phyloP scores from a whole-genome alignment of 2,888 invertebrate species.

The Quadriops clusia region DNA sequence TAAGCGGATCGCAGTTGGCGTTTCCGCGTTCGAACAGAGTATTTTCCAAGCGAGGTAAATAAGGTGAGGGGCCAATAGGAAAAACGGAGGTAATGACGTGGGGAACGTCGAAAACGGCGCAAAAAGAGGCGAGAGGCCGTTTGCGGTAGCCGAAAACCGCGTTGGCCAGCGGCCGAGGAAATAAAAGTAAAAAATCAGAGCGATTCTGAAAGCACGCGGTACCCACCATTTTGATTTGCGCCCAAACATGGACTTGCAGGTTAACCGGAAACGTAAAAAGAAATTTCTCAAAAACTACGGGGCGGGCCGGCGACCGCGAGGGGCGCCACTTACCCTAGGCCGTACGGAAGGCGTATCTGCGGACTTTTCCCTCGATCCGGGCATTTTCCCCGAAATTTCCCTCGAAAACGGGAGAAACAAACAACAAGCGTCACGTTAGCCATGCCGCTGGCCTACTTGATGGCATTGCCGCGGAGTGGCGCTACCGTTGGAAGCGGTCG shows the following conservation, averaged over 20 bases:
- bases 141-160: slow-evolving; percentile 4
- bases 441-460: slow-evolving; percentile 28
- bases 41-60: neutral
- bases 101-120: slow-evolving; percentile 5
- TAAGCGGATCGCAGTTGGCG: neutral
- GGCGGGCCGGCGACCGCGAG: slow-evolving; percentile 2
- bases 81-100: neutral
- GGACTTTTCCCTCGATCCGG: slow-evolving; percentile 10
- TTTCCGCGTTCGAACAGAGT: slow-evolving; percentile 2
- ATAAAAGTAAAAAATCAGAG: slow-evolving; percentile 12
- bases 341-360: slow-evolving; percentile 2
- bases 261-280: slow-evolving; percentile 34
- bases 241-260: slow-evolving; percentile 33
- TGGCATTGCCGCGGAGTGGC: slow-evolving; percentile 28
- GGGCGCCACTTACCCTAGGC: slow-evolving; percentile 5
- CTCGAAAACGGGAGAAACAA: slow-evolving; percentile 18
- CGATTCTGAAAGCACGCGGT: slow-evolving; percentile 31
- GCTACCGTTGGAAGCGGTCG: too few species aligned
- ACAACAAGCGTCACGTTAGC: slow-evolving; percentile 13
- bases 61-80: neutral
- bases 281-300: slow-evolving; percentile 14
- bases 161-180: slow-evolving; percentile 3
- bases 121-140: too few species aligned
- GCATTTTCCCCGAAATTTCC: slow-evolving; percentile 20
- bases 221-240: slow-evolving; percentile 36